Evolutionary conservation across 2,113 vertebrate species (phyloP), one percentile per base, ranked within the genome.

Genomic region (Chamaetylas fuelleborni): DNA sequence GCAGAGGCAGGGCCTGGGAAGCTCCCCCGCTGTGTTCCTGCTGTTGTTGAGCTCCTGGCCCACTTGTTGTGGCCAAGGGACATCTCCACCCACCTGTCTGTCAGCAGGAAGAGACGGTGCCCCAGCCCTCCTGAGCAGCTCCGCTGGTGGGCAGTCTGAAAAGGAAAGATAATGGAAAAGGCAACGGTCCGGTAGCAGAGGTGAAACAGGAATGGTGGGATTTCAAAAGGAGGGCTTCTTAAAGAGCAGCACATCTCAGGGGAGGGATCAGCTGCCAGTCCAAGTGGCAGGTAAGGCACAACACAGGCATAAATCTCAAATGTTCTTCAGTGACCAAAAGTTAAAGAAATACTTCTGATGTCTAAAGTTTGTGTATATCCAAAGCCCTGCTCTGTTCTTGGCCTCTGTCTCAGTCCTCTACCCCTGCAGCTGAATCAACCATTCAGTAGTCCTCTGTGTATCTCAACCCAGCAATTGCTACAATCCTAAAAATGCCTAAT

Each of bases 231-330:
- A 97, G 95, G 96, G 95, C 92, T 94, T 90, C 95, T 97, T 96
- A 97, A 96, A 97, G 94, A 97, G 92, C 96, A 97, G 94, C 95
- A 91, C 96, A 94, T 90, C 96, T 96, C 93, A 95, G 97, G 96
- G 96, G 88, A 97, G 97, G 96, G 96, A 97, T 97, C 96, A 95
- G 80, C 96, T 97, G 96, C 97, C 96, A 97, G 90, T 95, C 92
- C 95, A 91, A 96, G 96, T 95, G 96, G 95, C 96, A 97, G 97
- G 96, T 97, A 97, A 97, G 97, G 91, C 92, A 77, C 84, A 54
- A 96, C 86, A 82, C 90, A 95, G 95, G 94, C 95, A 78, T 97
- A 92, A 95, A 50, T 95, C 69, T 90, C 94, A 82, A 92, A 90
- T 96, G 71, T 95, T 93, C 93, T 81, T 80, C 86, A 93, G 69